Conservation (phyloP, 2,888 invertebrate species). For the Lomographa bimaculata region DNA sequence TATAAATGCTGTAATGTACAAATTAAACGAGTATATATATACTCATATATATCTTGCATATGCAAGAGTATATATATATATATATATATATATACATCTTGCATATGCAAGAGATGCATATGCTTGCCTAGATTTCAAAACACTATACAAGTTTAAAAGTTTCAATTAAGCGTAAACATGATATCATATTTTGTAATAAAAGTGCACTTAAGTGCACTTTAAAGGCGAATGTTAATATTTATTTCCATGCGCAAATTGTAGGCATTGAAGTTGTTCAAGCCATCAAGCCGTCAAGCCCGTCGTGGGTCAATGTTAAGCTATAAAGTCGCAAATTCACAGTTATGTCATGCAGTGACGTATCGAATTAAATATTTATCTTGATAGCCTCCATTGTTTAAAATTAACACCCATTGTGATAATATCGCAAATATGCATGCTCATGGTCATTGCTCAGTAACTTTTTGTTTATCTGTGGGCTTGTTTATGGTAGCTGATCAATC, state of each 20-base stretch:
- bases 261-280: constrained; percentile 8
- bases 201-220: constrained; percentile 8
- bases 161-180: constrained; percentile 3
- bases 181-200: constrained; percentile 8
- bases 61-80: too few species aligned
- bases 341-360: constrained; percentile 8
- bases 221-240: constrained; percentile 12
- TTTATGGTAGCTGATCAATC: constrained; percentile 12
- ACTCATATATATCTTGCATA: too few species aligned
- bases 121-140: too few species aligned
- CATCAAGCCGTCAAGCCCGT: constrained; percentile 4
- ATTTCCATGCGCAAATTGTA: constrained; percentile 8
- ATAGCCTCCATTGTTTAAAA: constrained; percentile 37
- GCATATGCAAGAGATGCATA: too few species aligned
- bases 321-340: constrained; percentile 19
- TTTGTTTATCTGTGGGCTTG: constrained; percentile 5
- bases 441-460: constrained; percentile 13
- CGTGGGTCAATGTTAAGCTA: constrained; percentile 27
- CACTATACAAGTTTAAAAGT: too few species aligned
- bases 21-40: too few species aligned
- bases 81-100: too few species aligned
- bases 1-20: too few species aligned
- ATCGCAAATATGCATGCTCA: constrained; percentile 36
- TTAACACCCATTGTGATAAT: constrained; percentile 39
- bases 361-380: constrained; percentile 21